Base-by-base conservation (phyloP, 1,140 invertebrate species). In the Drosophila lacertosa region DNA sequence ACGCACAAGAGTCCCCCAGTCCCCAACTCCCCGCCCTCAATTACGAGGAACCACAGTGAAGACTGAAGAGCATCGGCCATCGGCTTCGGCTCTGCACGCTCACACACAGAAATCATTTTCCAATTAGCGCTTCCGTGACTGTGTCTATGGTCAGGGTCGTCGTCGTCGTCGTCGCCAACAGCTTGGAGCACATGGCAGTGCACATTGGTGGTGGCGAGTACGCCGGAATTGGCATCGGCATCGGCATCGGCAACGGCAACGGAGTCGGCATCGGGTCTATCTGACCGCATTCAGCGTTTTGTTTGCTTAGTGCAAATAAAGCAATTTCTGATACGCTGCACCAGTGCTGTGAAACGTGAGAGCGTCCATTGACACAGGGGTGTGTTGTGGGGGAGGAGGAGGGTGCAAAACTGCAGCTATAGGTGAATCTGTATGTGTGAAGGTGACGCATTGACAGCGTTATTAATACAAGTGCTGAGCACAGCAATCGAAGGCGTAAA, bases 131-230 rank as follows among this genome's bases (percentile, higher is more conserved):
- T 74, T 83, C 60, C 67, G 66, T 48, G 42, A 60, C 39, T 74
- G 69, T 88, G 82, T 88, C 82, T 86, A 77, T 86, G 82, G 82
- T 88, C 82, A 88, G 70, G 82, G 82, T 82, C 77, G 58, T 51
- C 50, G 45, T 11, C 16, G 20, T 29, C 15, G 18, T 2, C 54
- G 42, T 15, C 33, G 7, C 24, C 44, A 22, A 60, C 35, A 16
- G 39, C 55, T 37, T 44, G 47, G 18, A 47, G 79, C 80, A 86
- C 80, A 83, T 83, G 80, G 71, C 79, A 55, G 24, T 44, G 68
- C 16, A 37, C 47, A 54, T 48, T 24, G 50, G 58, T 47, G 33
- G 50, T 39, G 33, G 26, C 39, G 45, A 40, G 15, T 35, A 16
- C 18, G 42, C 42, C n/a, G 15, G 15, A 13, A 9, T 18, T 20